A percentile compares a stretch with the other conserved stretches of the same genome.
Evolutionary conservation across 2,113 vertebrate species (phyloP).

Genomic region (Forbesichthys papilliferus): DNA sequence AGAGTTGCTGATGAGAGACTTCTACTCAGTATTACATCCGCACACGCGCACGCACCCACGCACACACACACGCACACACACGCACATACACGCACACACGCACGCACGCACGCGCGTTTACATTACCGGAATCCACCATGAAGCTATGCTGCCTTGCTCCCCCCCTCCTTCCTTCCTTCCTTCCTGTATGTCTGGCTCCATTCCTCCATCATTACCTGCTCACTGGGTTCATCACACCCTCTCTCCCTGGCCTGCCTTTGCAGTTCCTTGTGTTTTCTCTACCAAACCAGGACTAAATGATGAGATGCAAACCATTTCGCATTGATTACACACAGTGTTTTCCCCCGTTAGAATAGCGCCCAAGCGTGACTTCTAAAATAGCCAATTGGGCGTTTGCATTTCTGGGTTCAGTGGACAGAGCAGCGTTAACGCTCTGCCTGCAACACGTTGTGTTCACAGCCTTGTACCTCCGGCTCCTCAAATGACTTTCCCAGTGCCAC

Average conservation of each 20-base stretch:
- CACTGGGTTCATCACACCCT: background rate
- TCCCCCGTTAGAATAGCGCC: slow-evolving; percentile 1
- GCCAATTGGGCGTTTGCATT: slow-evolving; percentile 1
- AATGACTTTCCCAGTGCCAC: slow-evolving; percentile 58
- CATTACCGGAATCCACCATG: slow-evolving; percentile 25
- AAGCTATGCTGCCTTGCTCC: background rate
- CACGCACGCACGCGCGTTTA: slow-evolving; percentile 4
- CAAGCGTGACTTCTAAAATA: background rate
- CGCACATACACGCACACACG: too few species aligned
- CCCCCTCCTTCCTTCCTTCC: background rate
- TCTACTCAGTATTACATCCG: slow-evolving; percentile 12
- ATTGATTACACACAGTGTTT: slow-evolving; percentile 22
- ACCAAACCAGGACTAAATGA: background rate
- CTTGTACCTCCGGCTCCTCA: slow-evolving; percentile 22
- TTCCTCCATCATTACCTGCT: background rate
- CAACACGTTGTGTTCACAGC: slow-evolving; percentile 41
- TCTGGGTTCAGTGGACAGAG: slow-evolving; percentile 18
- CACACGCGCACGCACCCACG: background rate
- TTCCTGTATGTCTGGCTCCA: background rate
- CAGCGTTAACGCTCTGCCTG: slow-evolving; percentile 24
- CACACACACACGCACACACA: background rate
- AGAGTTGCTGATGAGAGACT: slow-evolving; percentile 34
- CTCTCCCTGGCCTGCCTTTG: too few species aligned
- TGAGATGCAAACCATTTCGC: background rate
- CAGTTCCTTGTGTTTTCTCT: background rate